These are phyloP conservation scores for Thaumatotibia leucotreta DNA, from an alignment of 1,140 invertebrate species.

Conservation along the genomic window DNA sequence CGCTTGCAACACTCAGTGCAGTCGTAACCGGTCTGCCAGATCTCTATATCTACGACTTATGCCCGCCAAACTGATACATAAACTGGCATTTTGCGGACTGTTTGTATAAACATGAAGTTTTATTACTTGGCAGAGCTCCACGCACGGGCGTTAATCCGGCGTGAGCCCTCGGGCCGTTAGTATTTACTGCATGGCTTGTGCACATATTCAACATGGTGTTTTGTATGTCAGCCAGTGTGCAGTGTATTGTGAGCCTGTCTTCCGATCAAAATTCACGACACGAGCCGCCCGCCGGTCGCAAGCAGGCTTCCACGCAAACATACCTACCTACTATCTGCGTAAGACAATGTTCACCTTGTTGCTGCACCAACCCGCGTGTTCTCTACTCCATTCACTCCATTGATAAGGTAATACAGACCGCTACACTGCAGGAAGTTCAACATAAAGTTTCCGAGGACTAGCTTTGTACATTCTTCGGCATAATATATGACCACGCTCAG, in stretches of 20 bases:
- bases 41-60: slow-evolving; percentile 19
- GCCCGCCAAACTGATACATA: slow-evolving; percentile 42
- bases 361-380: background rate
- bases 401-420: slow-evolving; percentile 6
- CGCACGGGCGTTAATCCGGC: slow-evolving; percentile 58
- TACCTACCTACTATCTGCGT: background rate
- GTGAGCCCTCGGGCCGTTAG: slow-evolving; percentile 37
- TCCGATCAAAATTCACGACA: background rate
- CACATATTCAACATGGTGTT: slow-evolving; percentile 19
- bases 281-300: background rate
- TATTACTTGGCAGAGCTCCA: slow-evolving; percentile 73
- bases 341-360: slow-evolving; percentile 4
- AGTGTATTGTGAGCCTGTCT: background rate
- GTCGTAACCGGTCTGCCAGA: slow-evolving; percentile 25
- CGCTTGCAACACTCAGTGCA: slow-evolving; percentile 26
- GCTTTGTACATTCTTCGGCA: slow-evolving; percentile 6
- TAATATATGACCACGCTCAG: background rate
- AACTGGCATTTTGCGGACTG: slow-evolving; percentile 53
- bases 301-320: background rate
- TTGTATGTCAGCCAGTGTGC: slow-evolving; percentile 23
- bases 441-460: background rate
- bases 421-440: background rate
- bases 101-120: slow-evolving; percentile 70
- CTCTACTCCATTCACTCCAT: background rate
- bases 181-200: slow-evolving; percentile 60